Conservation (phyloP, 2,113 vertebrate genomes). For the Mastomys natalensis region DNA sequence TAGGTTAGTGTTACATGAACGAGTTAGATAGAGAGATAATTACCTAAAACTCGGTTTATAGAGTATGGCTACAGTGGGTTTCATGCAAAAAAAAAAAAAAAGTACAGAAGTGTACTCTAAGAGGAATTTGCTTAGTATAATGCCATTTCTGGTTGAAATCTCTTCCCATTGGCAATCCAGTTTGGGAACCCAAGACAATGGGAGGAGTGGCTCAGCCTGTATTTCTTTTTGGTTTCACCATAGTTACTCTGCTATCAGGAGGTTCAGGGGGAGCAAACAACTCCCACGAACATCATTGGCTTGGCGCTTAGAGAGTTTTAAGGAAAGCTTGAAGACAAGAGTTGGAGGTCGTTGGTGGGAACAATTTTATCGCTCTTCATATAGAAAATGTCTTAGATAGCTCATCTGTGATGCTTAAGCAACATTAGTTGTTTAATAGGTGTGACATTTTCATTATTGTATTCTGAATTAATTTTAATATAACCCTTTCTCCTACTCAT, state of each 20-base stretch:
- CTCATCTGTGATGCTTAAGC: background rate
- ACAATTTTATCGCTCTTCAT: background rate
- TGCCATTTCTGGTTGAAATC: slow-evolving; percentile 1
- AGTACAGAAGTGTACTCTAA: background rate
- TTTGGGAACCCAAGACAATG: background rate
- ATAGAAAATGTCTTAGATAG: background rate
- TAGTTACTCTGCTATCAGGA: background rate
- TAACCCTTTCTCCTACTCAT: background rate
- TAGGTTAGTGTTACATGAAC: background rate
- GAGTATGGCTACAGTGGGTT: background rate
- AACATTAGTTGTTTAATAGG: slow-evolving; percentile 12
- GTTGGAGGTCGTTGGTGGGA: background rate
- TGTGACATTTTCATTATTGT: slow-evolving; percentile 33
- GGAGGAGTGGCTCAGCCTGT: background rate
- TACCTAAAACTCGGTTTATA: background rate
- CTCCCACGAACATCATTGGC: background rate
- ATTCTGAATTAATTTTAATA: slow-evolving; percentile 42
- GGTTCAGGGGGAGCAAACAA: background rate
- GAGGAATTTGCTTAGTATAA: background rate
- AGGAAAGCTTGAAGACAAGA: background rate
- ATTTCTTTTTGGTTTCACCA: background rate
- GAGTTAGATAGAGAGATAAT: background rate
- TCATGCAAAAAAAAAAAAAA: background rate
- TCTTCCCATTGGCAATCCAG: background rate
- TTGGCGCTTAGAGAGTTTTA: slow-evolving; percentile 20